Evolutionary conservation across 2,888 invertebrate species (phyloP), one percentile per base, ranked within the genome.

Genomic region (Coecobrya sp.): DNA sequence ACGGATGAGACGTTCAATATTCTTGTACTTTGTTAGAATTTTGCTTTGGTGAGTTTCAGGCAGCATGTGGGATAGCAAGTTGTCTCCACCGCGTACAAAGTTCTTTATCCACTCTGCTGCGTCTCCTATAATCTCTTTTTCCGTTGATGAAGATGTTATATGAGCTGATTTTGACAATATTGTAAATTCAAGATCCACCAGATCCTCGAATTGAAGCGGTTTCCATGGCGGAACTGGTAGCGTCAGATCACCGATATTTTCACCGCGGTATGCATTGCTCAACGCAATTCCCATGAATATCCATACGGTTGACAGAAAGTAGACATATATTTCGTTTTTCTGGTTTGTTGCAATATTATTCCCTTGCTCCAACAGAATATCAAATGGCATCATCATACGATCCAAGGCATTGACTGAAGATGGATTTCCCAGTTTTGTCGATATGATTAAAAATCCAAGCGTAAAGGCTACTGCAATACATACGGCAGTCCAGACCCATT

Each of bases 181-280:
- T 11, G 59, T 3, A 19, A 59, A 59, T 2, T 59, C 19, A 1
- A 1, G 19, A 8, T 5, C 2, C 19, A 19, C 13, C 8, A 59
- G 19, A 59, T 59, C 59, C 13, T 59, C 19, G 19, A 59, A 59
- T 22, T 10, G 55, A 1, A 55, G 22, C 2, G 86, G 86, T 25
- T 55, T 73, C 7, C 55, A 7, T 8, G 36, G 11, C 10, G 73
- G 52, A 8, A 73, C 1, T 30, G 86, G 86, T 1, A 55, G n/a
- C 7, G 86, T 55, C 19, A 86, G 45, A 22, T 86, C 86, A 10
- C 55, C 55, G 11, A 86, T 73, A 36, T 86, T 86, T 73, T 86
- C 55, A 16, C 86, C 86, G 52, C 25, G 73, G 42, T 86, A 86
- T 13, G 86, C 86, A 55, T 86, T 86, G 59, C 86, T 86, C 0